Conservation (phyloP, 2,113 vertebrate genomes). For the Rafetus swinhoei region DNA sequence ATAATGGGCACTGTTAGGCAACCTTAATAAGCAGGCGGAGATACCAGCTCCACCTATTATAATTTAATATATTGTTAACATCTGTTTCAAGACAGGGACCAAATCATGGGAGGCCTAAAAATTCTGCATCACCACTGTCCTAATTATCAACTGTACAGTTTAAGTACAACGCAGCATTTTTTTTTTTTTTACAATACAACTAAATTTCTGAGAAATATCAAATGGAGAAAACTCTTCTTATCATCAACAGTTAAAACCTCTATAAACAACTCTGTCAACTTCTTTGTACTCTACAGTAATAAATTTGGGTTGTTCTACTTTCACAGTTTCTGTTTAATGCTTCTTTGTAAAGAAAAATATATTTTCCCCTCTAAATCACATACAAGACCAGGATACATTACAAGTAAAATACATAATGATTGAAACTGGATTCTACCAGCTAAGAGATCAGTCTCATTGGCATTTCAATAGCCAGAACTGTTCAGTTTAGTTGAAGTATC, state of each 20-base stretch:
- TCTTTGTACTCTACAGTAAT: not conserved
- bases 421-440: constrained; percentile 10
- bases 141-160: not conserved
- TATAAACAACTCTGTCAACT: not conserved
- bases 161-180: not conserved
- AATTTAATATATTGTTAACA: not conserved
- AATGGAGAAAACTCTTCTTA: constrained; percentile 46
- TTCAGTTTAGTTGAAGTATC: constrained; percentile 12
- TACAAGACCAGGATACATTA: not conserved
- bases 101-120: not conserved
- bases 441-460: constrained; percentile 31
- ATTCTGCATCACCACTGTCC: not conserved
- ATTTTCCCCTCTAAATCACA: constrained; percentile 24
- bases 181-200: not conserved
- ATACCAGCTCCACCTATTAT: not conserved
- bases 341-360: constrained; percentile 46
- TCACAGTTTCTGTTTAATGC: constrained; percentile 15
- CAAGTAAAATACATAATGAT: not conserved
- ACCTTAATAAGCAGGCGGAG: not conserved
- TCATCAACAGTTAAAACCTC: not conserved
- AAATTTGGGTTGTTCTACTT: not conserved
- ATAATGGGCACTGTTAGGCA: not conserved
- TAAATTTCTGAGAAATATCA: constrained; percentile 22
- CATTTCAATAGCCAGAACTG: not conserved
- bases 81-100: not conserved